Conservation (phyloP, 2,888 invertebrate species). For the Isoperla grammatica region DNA sequence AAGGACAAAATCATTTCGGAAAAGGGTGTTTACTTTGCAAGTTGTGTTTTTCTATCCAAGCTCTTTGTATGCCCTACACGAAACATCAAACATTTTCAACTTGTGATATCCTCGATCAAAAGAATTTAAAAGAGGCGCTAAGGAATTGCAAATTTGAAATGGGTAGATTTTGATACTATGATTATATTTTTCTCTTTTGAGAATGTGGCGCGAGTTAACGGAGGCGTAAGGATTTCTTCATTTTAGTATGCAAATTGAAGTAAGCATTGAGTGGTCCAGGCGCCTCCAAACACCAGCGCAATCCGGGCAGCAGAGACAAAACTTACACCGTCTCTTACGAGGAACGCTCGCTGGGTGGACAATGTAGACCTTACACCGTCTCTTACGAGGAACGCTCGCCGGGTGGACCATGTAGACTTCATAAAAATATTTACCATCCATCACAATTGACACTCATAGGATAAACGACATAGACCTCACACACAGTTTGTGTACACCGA, state of each 20-base stretch:
- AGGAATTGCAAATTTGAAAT: slow-evolving; percentile 14
- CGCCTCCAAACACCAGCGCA: not conserved
- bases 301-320: too few relatives aligned
- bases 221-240: slow-evolving; percentile 11
- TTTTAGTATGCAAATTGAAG: slow-evolving; percentile 13
- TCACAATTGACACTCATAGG: too few relatives aligned
- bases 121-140: slow-evolving; percentile 11
- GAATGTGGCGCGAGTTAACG: not conserved
- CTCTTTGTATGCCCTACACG: slow-evolving; percentile 5
- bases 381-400: too few relatives aligned
- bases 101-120: slow-evolving; percentile 12
- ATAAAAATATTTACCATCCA: too few relatives aligned
- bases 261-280: slow-evolving; percentile 4
- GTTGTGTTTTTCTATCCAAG: slow-evolving; percentile 3
- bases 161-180: slow-evolving; percentile 5
- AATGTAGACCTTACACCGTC: too few relatives aligned
- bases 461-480: too few relatives aligned
- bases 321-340: too few relatives aligned
- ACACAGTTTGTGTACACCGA: too few relatives aligned
- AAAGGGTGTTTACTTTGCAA: slow-evolving; percentile 7
- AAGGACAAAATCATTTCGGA: slow-evolving; percentile 6
- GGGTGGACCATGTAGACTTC: too few relatives aligned
- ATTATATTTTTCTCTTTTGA: slow-evolving; percentile 6
- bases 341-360: too few relatives aligned
- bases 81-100: slow-evolving; percentile 11